phyloP scores from a whole-genome alignment of 1,140 invertebrate genomes.

The Drosophila suzukii region DNA sequence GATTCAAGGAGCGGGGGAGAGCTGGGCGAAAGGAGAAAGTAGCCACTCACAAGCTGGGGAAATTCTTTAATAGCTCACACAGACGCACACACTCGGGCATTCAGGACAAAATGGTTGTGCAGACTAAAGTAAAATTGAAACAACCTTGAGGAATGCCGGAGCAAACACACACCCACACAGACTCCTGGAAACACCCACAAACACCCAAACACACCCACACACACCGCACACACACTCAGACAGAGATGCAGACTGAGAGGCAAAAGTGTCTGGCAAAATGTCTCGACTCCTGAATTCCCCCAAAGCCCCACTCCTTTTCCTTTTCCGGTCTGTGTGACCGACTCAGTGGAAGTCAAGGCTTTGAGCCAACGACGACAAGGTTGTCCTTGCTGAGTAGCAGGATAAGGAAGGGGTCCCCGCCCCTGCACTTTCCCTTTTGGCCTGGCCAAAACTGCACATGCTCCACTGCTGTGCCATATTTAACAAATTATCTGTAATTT shows the following conservation, averaged over 20 bases:
- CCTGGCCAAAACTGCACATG: constrained; percentile 53
- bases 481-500: constrained; percentile 84
- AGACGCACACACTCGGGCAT: constrained; percentile 26
- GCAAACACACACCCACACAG: constrained; percentile 50
- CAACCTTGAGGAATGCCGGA: constrained; percentile 80
- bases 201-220: constrained; percentile 1
- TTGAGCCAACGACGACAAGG: constrained; percentile 55
- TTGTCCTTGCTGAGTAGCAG: constrained; percentile 38
- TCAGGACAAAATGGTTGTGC: constrained; percentile 57
- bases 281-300: constrained; percentile 70
- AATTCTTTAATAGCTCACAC: constrained; percentile 62
- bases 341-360: constrained; percentile 58
- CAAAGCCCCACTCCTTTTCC: constrained; percentile 4
- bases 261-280: constrained; percentile 78
- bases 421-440: constrained; percentile 67
- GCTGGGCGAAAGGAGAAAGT: constrained; percentile 15
- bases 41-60: constrained; percentile 39
- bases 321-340: constrained; percentile 33
- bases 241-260: constrained; percentile 34
- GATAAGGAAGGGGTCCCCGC: constrained; percentile 37
- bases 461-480: constrained; percentile 67
- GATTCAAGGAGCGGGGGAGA: constrained; percentile 3
- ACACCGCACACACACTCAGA: constrained; percentile 20
- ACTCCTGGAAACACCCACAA: not conserved
- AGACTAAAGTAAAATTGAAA: constrained; percentile 80